These are phyloP conservation scores for Arctia plantaginis DNA, from an alignment of 2,888 invertebrate species.

Conservation along the genomic window DNA sequence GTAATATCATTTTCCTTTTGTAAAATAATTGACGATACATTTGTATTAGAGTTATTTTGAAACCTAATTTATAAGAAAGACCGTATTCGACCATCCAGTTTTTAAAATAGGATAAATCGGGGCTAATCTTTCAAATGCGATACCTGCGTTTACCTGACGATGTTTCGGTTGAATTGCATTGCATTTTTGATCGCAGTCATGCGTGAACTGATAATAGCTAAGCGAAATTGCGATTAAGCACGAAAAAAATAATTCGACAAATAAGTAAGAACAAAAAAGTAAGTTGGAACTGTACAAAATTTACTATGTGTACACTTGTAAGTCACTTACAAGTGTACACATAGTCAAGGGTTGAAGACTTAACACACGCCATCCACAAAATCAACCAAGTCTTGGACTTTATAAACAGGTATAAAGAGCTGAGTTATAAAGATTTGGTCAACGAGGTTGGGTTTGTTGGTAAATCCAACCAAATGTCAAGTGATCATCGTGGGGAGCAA, in stretches of 20 bases:
- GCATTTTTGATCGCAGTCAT: neutral
- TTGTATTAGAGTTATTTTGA: neutral
- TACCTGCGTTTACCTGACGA: neutral
- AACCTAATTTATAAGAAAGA: neutral
- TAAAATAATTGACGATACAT: slow-evolving; percentile 10
- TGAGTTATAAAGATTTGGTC: too few species aligned
- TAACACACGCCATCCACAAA: too few species aligned
- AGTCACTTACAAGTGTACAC: too few species aligned
- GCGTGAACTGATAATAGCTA: neutral
- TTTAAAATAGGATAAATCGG: neutral
- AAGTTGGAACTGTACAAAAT: neutral
- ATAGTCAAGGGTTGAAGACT: too few species aligned
- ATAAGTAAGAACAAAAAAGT: too few species aligned
- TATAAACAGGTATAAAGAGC: too few species aligned
- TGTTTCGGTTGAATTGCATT: neutral
- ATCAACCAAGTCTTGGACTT: too few species aligned
- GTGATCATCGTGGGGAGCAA: too few species aligned
- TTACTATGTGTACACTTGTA: too few species aligned
- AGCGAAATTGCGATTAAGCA: neutral
- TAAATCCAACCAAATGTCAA: too few species aligned
- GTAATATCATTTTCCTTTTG: slow-evolving; percentile 13
- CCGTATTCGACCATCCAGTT: neutral
- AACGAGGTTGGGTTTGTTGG: too few species aligned
- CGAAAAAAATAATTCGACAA: neutral
- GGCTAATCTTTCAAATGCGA: neutral